Conservation (phyloP, 1,140 invertebrate genomes). For the Bombus confusus region DNA sequence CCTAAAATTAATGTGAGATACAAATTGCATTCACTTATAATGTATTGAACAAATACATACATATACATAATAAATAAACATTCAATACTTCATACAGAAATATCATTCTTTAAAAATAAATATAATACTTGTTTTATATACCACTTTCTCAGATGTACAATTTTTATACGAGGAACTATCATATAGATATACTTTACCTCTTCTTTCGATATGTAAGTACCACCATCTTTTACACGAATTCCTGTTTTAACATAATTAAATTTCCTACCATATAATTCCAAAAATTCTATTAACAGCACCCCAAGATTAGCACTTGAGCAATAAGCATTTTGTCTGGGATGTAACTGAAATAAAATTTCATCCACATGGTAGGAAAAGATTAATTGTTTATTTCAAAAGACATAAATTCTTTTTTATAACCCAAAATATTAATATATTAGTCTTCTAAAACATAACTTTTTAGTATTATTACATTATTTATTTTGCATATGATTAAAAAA, state of each 20-base stretch:
- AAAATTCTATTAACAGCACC: slow-evolving; percentile 97
- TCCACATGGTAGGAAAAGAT: not conserved
- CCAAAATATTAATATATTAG: not conserved
- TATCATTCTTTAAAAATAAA: not conserved
- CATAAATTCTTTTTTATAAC: not conserved
- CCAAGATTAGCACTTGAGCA: slow-evolving; percentile 91
- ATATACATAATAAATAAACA: not conserved
- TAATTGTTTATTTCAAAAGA: not conserved
- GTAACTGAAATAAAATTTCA: slow-evolving; percentile 83
- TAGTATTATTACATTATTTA: not conserved
- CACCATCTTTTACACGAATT: slow-evolving; percentile 96
- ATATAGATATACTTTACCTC: slow-evolving; percentile 84
- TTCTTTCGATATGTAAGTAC: slow-evolving; percentile 97
- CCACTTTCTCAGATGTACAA: not conserved
- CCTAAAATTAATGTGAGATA: slow-evolving; percentile 71
- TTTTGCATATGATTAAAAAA: not conserved
- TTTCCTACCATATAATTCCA: slow-evolving; percentile 97
- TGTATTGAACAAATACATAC: not conserved
- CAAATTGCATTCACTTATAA: not conserved
- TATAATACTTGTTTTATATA: not conserved
- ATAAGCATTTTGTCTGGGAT: slow-evolving; percentile 87
- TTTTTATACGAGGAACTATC: slow-evolving; percentile 13
- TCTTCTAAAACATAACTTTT: not conserved
- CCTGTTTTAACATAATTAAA: slow-evolving; percentile 98
- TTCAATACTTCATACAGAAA: not conserved